Base-by-base conservation (phyloP, 2,113 vertebrate species). In the Larimichthys polyactis region DNA sequence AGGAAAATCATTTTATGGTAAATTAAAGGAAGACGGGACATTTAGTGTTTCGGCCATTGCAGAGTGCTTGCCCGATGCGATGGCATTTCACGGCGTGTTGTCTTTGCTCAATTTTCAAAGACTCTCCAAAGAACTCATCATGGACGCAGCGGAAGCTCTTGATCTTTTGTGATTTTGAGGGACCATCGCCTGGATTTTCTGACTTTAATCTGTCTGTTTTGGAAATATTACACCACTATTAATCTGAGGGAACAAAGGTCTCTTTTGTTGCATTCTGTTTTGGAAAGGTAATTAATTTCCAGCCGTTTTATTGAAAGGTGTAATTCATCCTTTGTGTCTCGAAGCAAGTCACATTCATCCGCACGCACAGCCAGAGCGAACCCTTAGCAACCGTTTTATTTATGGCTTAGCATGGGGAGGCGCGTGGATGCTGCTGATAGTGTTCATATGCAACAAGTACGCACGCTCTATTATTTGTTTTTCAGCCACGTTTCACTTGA, bases 1-100 rank as follows among this genome's bases (percentile, higher is more conserved):
- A 60, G 32, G 86, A 71, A 92, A 92, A 93, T 94, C 72, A 92
- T 94, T 94, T 94, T 90, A 93, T 57, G 91, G 84, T 85, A 48
- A 69, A 89, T 93, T 91, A 92, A 80, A 83, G 64, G 62, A 85
- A 85, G 84, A 88, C 52, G 62, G 82, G 63, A 51, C 75, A 57
- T 71, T 81, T 82, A 77, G 17, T 72, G 60, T 77, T 77, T 83
- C 46, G 81, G 71, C 70, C 74, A 44, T 9, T 64, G 77, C 59
- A 78, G 76, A 76, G 71, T 4, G 58, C 54, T 72, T 19, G 63
- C 72, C 70, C 55, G 48, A 80, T 67, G 79, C 36, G 17, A 75
- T 62, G 77, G 79, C 80, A 92, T 94, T 93, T 93, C 88, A 92
- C 12, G 90, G 81, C 19, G 70, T 27, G 85, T 88, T 82, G 85